A percentile compares a stretch with the other conserved stretches of the same genome.
These are phyloP conservation scores for Psophia crepitans DNA, from an alignment of 2,113 vertebrate genomes.

Conservation along the genomic window DNA sequence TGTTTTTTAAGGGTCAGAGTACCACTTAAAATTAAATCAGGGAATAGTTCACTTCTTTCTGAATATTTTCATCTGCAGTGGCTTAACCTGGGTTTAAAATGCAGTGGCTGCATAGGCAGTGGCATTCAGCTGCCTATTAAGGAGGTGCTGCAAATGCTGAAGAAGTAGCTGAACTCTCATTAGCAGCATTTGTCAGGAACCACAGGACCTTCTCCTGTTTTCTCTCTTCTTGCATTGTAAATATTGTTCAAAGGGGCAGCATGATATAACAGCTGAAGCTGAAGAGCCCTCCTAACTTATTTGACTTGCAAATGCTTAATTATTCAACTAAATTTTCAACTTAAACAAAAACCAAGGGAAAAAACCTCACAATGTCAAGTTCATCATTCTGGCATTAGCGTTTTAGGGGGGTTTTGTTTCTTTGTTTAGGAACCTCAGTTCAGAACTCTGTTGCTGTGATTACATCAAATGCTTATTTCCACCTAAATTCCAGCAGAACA, in stretches of 20 bases:
- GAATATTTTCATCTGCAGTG: neutral
- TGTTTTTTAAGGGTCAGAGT: neutral
- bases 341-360: neutral
- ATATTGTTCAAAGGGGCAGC: constrained; percentile 41
- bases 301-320: constrained; percentile 31
- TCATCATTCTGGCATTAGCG: neutral
- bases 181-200: constrained; percentile 16
- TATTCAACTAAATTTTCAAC: neutral
- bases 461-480: neutral
- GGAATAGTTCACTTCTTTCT: neutral
- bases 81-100: neutral
- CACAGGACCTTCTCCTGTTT: neutral
- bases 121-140: neutral
- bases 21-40: neutral
- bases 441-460: neutral
- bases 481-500: neutral
- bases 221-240: neutral
- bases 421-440: neutral
- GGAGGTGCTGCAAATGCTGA: neutral
- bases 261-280: neutral
- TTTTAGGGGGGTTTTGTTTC: neutral
- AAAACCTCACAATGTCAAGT: neutral
- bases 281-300: neutral
- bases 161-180: constrained; percentile 8
- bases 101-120: neutral